These are phyloP conservation scores for Hippopotamus amphibius DNA, from an alignment of 2,113 vertebrate genomes.

Conservation along the genomic window DNA sequence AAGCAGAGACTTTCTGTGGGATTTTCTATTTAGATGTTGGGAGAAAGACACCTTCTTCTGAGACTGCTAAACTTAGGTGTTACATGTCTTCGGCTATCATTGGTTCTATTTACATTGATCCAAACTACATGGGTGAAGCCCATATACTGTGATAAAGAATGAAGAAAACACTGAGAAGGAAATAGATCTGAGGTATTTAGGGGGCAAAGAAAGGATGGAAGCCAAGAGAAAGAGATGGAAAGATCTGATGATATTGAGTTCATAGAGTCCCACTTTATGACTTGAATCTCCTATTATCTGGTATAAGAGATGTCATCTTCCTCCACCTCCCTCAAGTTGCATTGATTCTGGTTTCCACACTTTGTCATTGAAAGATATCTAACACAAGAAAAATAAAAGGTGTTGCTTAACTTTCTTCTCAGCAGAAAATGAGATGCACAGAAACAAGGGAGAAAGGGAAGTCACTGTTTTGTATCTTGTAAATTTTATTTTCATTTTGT, in stretches of 20 bases:
- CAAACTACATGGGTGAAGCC: background rate
- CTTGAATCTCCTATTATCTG: background rate
- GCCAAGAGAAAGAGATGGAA: background rate
- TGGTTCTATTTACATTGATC: background rate
- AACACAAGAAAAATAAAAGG: too few relatives aligned
- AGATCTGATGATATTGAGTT: background rate
- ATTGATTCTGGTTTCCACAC: background rate
- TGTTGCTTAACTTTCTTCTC: background rate
- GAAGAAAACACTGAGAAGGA: background rate
- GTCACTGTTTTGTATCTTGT: background rate
- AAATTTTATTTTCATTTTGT: background rate
- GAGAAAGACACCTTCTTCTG: background rate
- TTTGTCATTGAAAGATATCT: background rate
- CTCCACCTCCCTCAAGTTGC: background rate
- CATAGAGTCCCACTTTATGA: background rate
- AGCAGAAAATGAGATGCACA: background rate
- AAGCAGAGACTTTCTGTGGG: background rate
- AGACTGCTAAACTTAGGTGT: background rate
- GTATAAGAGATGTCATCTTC: background rate
- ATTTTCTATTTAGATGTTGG: background rate
- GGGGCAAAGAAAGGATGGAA: background rate
- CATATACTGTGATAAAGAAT: background rate
- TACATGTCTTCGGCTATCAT: background rate
- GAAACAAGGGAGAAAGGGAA: background rate
- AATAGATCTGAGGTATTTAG: background rate